Evolutionary conservation across 2,888 invertebrate species (phyloP).

Genomic region (Conus canariensis): DNA sequence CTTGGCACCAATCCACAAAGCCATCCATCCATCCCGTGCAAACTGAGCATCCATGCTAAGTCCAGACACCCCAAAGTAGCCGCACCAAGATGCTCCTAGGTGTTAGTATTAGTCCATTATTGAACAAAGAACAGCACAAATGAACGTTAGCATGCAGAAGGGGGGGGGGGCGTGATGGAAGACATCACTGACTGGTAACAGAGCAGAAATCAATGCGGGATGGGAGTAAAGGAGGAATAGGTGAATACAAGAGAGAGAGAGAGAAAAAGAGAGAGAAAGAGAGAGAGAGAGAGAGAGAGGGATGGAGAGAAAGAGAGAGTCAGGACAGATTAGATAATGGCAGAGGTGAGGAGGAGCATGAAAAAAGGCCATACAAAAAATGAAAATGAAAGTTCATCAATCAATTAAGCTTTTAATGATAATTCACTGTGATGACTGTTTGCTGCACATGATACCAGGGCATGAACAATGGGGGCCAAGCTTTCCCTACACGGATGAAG

Average conservation of each 20-base stretch:
- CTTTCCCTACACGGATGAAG: too few relatives aligned
- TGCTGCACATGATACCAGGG: too few relatives aligned
- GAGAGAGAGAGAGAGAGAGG: background rate
- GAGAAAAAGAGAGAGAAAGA: background rate
- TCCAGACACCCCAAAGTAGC: conserved; percentile 16
- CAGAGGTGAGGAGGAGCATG: background rate
- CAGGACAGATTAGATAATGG: background rate
- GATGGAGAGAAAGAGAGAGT: background rate
- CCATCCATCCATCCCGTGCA: conserved; percentile 32
- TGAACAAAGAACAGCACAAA: conserved; percentile 22
- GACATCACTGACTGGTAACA: background rate
- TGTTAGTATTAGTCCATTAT: background rate
- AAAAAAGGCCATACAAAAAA: background rate
- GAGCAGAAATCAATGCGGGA: background rate
- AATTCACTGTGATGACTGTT: background rate
- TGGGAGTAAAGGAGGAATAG: background rate
- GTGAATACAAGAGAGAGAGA: background rate
- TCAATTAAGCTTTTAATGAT: background rate
- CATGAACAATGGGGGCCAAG: too few relatives aligned
- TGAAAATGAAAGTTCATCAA: background rate
- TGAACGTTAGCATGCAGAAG: conserved; percentile 21
- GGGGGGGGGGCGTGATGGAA: background rate
- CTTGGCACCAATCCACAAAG: conserved; percentile 31
- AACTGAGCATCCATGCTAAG: conserved; percentile 21
- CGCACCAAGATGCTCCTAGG: conserved; percentile 10